phyloP scores from a whole-genome alignment of 2,113 vertebrate genomes.

The Eptesicus fuscus region DNA sequence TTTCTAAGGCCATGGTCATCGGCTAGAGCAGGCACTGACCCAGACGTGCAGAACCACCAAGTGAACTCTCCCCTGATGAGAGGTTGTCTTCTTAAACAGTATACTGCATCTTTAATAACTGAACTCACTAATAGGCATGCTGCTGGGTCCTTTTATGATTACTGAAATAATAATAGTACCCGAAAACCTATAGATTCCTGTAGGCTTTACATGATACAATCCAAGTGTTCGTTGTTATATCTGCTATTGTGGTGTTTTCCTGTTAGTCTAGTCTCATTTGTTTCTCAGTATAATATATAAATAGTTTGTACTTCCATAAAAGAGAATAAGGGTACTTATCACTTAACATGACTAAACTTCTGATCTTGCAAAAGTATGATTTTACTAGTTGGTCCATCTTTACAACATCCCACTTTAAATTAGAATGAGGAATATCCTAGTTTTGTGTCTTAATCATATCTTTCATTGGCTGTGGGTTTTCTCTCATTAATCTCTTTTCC shows the following conservation, averaged over 20 bases:
- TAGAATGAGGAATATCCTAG: fast-evolving
- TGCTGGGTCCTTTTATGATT: not conserved
- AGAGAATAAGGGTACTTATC: not conserved
- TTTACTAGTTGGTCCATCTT: not conserved
- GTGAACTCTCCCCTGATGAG: too few species aligned
- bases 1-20: fast-evolving
- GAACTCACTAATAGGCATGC: not conserved
- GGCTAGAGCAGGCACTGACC: not conserved
- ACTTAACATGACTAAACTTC: not conserved
- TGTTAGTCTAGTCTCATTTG: fast-evolving
- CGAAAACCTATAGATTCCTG: fast-evolving
- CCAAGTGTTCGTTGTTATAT: fast-evolving
- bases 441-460: fast-evolving
- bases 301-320: not conserved
- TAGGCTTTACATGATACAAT: fast-evolving
- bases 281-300: not conserved
- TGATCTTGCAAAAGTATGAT: not conserved
- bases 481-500: not conserved
- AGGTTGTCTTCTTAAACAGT: not conserved
- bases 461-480: fast-evolving
- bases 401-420: not conserved
- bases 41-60: fast-evolving
- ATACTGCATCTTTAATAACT: too few species aligned
- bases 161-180: fast-evolving
- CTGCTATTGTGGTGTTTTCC: fast-evolving